These are phyloP conservation scores for Apaloderma vittatum DNA, from an alignment of 2,113 vertebrate genomes.

Conservation along the genomic window DNA sequence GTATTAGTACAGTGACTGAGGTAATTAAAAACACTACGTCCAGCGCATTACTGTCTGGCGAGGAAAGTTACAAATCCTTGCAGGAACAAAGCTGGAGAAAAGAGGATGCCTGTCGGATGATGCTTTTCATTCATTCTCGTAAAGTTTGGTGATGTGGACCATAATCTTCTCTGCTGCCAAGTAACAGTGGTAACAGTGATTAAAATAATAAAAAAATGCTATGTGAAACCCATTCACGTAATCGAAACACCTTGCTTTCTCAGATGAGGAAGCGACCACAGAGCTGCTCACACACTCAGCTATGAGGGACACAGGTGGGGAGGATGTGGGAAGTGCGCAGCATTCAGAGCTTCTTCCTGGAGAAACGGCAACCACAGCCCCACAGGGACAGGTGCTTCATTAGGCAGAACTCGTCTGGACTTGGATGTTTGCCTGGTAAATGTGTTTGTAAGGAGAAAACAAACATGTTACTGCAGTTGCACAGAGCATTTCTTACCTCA, in stretches of 20 bases:
- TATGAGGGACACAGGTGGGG: background rate
- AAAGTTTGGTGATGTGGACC: background rate
- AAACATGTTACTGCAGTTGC: background rate
- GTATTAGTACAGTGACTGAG: background rate
- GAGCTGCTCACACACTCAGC: fast-evolving
- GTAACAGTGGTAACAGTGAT: background rate
- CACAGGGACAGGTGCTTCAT: background rate
- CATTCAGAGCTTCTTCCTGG: background rate
- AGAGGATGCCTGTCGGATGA: background rate
- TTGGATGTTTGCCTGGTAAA: background rate
- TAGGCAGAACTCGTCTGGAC: background rate
- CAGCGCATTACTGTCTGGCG: background rate
- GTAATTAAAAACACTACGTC: background rate
- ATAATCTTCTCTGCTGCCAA: background rate
- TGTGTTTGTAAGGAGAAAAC: background rate
- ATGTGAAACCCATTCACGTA: background rate
- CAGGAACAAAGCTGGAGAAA: background rate
- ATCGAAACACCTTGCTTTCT: background rate
- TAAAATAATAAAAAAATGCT: background rate
- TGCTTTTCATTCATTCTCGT: background rate
- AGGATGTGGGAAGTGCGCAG: background rate
- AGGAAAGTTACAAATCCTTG: background rate
- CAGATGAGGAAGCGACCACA: background rate
- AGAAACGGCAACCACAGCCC: background rate
- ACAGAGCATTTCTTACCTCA: background rate